phyloP scores from a whole-genome alignment of 2,888 invertebrate genomes.

The Drosophila mayaguana region DNA sequence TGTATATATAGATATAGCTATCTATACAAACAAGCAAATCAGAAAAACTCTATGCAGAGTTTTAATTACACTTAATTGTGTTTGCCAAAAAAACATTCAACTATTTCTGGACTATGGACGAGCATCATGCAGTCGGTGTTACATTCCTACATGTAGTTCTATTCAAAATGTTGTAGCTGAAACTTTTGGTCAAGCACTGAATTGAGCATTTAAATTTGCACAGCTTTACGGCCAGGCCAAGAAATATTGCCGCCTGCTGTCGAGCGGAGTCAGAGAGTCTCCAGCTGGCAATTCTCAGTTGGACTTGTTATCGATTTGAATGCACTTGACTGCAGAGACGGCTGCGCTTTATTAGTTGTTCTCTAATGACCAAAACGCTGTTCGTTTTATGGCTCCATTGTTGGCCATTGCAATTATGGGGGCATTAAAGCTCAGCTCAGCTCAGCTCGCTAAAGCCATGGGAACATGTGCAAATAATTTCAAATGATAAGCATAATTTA shows the following conservation, averaged over 20 bases:
- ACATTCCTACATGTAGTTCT: not conserved
- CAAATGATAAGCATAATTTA: slow-evolving; percentile 78
- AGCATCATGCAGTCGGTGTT: not conserved
- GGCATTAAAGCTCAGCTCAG: slow-evolving; percentile 59
- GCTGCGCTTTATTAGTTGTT: slow-evolving; percentile 62
- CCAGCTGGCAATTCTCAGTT: slow-evolving; percentile 14
- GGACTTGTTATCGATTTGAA: slow-evolving; percentile 29
- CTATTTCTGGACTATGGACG: not conserved
- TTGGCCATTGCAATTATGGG: slow-evolving; percentile 72
- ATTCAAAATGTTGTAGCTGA: not conserved
- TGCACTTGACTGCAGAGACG: slow-evolving; percentile 28
- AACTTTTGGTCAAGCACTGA: not conserved
- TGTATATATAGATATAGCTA: too few relatives aligned
- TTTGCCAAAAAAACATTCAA: not conserved
- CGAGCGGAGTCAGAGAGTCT: not conserved
- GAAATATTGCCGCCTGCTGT: slow-evolving; percentile 1
- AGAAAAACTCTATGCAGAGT: too few relatives aligned
- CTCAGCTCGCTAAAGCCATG: slow-evolving; percentile 26
- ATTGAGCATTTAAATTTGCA: slow-evolving; percentile 1
- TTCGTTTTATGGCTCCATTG: slow-evolving; percentile 62
- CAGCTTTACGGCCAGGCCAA: not conserved
- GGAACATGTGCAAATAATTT: slow-evolving; percentile 76
- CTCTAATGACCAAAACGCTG: slow-evolving; percentile 50
- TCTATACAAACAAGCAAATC: too few relatives aligned
- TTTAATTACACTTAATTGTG: not conserved